Base-by-base conservation (phyloP, 2,113 vertebrate genomes). In the Microcebus murinus region DNA sequence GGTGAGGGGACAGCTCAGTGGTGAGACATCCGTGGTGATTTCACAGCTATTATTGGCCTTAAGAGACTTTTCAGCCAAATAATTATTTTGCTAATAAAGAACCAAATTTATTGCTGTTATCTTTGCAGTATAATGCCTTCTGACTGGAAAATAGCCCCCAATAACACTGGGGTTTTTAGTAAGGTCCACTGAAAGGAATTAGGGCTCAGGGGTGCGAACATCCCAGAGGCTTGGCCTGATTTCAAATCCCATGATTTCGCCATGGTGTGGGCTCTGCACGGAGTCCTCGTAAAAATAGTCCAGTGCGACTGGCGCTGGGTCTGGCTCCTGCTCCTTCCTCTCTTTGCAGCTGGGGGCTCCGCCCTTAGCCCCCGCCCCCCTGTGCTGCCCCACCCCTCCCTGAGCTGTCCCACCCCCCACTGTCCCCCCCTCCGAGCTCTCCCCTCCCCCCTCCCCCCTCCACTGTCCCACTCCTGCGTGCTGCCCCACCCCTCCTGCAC, bases 221-320 rank as follows among this genome's bases (percentile, higher is more conserved):
- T 39, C 50, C 42, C 61, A 11, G n/a, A 45, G 63, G 29, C 2
- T 17, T 13, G 17, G 25, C 52, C 73, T 12, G 20, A n/a, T n/a
- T 50, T 83, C 61, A 20, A 4, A 59, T 14, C 71, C 68, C 11
- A 0, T 3, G 48, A 6, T 34, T 84, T 25, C 20, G 45, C 18
- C 3, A 3, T 14, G 3, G 0, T 11, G 15, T 12, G 18, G 23
- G 50, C 50, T 31, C 9, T 48, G 61, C 34, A 39, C 39, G 48
- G 34, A 45, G n/a, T 9, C 42, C n/a, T 42, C 27, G 31, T 48
- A 13, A 86, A 36, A 36, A 36, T 1, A 48, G 74, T 23, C 55
- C 18, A 0, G 0, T 1, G 1, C 0, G 5, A 59, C 65, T 0
- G 0, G n/a, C 4, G 0, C 36, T 23, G 87, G 29, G 20, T 21